These are phyloP conservation scores for Macaria liturata DNA, from an alignment of 2,888 invertebrate genomes.

Conservation along the genomic window DNA sequence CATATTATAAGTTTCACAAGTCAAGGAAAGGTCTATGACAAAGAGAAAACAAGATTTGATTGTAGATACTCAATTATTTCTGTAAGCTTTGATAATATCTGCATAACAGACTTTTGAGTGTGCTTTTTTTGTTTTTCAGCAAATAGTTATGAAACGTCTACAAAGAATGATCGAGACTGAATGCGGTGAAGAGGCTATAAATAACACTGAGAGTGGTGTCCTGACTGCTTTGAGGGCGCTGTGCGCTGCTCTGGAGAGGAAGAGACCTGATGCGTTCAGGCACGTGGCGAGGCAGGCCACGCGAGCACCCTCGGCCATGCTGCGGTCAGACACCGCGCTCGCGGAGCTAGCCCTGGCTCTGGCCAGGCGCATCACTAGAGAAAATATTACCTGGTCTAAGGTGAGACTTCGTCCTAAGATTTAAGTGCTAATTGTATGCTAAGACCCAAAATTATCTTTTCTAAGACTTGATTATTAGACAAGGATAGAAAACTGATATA, in stretches of 20 bases:
- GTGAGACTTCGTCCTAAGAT: constrained; percentile 53
- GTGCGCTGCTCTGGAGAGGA: constrained; percentile 89
- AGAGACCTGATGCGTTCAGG: constrained; percentile 89
- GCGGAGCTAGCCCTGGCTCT: constrained; percentile 86
- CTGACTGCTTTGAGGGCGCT: constrained; percentile 74
- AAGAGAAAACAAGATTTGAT: constrained; percentile 1
- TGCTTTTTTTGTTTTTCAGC: constrained; percentile 42
- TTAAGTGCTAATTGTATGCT: too few species aligned
- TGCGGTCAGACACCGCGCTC: constrained; percentile 84
- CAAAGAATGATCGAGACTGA: constrained; percentile 80
- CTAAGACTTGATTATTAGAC: too few species aligned
- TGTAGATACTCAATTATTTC: not conserved
- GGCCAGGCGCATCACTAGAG: constrained; percentile 87
- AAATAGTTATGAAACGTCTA: constrained; percentile 73
- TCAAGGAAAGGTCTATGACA: constrained; percentile 1
- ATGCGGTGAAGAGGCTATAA: constrained; percentile 78
- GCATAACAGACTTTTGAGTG: too few species aligned
- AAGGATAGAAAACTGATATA: too few species aligned
- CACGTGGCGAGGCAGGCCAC: constrained; percentile 89
- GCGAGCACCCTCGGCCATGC: constrained; percentile 81
- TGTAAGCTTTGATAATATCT: not conserved
- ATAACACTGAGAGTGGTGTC: constrained; percentile 73
- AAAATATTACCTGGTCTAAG: constrained; percentile 91
- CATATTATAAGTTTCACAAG: too few species aligned
- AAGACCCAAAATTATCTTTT: too few species aligned